phyloP scores from a whole-genome alignment of 2,797 vertebrate species.

The Acridotheres tristis region DNA sequence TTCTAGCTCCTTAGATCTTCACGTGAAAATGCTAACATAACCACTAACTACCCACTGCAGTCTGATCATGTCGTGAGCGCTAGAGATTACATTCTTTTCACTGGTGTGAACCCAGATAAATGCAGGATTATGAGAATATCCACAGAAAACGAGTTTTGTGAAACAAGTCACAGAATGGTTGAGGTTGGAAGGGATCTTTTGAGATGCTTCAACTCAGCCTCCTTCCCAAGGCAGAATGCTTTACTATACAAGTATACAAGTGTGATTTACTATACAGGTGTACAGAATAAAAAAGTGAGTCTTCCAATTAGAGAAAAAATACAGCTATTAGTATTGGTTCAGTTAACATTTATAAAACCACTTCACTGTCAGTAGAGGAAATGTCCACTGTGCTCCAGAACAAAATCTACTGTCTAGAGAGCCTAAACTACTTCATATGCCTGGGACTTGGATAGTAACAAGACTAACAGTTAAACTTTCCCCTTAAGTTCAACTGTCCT shows the following conservation, averaged over 20 bases:
- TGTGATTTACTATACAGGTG: background rate
- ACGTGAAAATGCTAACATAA: background rate
- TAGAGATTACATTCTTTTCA: background rate
- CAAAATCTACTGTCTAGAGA: background rate
- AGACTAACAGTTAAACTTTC: background rate
- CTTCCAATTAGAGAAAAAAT: background rate
- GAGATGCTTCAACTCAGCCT: background rate
- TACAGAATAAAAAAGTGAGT: background rate
- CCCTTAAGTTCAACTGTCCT: background rate
- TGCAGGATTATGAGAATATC: background rate
- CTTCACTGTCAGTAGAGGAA: background rate
- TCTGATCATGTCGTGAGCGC: background rate
- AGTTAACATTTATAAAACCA: background rate
- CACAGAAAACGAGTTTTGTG: background rate
- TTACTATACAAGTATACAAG: background rate
- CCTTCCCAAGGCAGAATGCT: background rate
- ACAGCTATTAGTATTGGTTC: background rate
- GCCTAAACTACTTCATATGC: background rate
- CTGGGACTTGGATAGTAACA: background rate
- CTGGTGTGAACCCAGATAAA: background rate
- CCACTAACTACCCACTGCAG: background rate
- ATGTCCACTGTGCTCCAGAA: background rate
- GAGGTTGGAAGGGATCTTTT: background rate
- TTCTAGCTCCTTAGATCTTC: background rate
- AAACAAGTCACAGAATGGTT: background rate